phyloP scores from a whole-genome alignment of 2,888 invertebrate genomes.

The Hecatera dysodea region DNA sequence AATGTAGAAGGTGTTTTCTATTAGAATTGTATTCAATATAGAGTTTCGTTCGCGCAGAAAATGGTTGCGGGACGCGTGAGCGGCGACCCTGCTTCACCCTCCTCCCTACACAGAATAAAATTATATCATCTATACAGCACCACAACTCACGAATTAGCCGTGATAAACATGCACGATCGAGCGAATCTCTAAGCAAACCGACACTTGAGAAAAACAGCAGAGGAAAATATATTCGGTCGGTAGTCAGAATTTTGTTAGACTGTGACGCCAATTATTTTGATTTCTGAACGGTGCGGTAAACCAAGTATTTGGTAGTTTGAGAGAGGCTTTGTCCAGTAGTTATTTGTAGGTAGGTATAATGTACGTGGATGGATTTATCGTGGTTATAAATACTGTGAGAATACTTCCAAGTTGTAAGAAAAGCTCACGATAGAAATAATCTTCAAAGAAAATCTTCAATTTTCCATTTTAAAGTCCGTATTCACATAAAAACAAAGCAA shows the following conservation, averaged over 20 bases:
- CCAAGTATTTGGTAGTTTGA: background rate
- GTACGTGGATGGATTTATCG: background rate
- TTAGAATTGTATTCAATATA: constrained; percentile 86
- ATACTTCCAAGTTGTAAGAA: background rate
- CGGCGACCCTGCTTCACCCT: constrained; percentile 62
- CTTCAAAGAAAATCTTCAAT: background rate
- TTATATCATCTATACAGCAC: constrained; percentile 59
- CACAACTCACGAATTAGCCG: constrained; percentile 59
- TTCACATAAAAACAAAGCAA: constrained; percentile 53
- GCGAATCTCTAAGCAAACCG: constrained; percentile 28
- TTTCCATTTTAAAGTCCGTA: constrained; percentile 47
- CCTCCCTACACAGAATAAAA: constrained; percentile 58
- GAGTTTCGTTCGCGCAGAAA: constrained; percentile 86
- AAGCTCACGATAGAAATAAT: background rate
- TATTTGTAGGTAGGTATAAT: background rate
- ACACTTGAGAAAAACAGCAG: constrained; percentile 23
- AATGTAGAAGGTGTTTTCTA: constrained; percentile 73
- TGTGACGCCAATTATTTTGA: constrained; percentile 38
- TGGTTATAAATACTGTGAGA: background rate
- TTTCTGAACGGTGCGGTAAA: constrained; percentile 6
- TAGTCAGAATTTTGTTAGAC: constrained; percentile 14
- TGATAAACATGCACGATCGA: constrained; percentile 52
- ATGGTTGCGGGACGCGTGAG: constrained; percentile 82
- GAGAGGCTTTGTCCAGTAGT: background rate
- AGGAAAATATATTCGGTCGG: constrained; percentile 7